Percentiles rank a stretch among this genome's conserved stretches.
phyloP scores from a whole-genome alignment of 2,888 invertebrate genomes.

The Andrena camellia region DNA sequence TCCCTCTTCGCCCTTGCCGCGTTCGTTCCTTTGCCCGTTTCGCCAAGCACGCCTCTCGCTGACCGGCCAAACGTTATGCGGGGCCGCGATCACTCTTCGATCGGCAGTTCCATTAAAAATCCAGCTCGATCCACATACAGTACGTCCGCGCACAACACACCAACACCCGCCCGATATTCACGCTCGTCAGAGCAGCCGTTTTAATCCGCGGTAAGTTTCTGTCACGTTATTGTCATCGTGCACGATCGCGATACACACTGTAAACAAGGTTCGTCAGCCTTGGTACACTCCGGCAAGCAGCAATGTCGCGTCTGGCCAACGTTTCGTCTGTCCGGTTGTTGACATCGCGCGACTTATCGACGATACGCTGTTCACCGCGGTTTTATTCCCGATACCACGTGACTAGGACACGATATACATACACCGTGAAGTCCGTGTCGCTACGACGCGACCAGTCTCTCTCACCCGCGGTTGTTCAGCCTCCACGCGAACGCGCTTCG shows the following conservation, averaged over 20 bases:
- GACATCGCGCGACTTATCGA: conserved; percentile 48
- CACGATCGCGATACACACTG: not conserved
- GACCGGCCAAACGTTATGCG: too few species aligned
- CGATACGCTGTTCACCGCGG: conserved; percentile 24
- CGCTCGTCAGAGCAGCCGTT: not conserved
- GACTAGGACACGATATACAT: conserved; percentile 41
- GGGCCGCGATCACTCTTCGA: not conserved
- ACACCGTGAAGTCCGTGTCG: conserved; percentile 56
- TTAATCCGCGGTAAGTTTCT: not conserved
- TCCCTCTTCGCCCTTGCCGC: not conserved
- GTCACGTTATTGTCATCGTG: not conserved
- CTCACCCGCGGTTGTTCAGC: conserved; percentile 30
- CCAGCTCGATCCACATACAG: not conserved
- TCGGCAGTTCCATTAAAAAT: not conserved
- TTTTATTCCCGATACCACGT: conserved; percentile 60
- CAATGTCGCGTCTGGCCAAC: conserved; percentile 29
- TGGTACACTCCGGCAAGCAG: conserved; percentile 23
- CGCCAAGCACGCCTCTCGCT: too few species aligned
- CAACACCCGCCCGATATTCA: not conserved
- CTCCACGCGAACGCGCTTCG: conserved; percentile 47
- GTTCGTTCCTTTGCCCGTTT: not conserved
- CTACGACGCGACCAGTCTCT: conserved; percentile 44
- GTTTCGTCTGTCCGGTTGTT: conserved; percentile 43
- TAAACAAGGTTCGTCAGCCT: conserved; percentile 37
- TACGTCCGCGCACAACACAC: not conserved